A percentile compares a stretch with the other conserved stretches of the same genome.
Conservation (phyloP, 1,140 invertebrate species). For the Dysdera silvatica region DNA sequence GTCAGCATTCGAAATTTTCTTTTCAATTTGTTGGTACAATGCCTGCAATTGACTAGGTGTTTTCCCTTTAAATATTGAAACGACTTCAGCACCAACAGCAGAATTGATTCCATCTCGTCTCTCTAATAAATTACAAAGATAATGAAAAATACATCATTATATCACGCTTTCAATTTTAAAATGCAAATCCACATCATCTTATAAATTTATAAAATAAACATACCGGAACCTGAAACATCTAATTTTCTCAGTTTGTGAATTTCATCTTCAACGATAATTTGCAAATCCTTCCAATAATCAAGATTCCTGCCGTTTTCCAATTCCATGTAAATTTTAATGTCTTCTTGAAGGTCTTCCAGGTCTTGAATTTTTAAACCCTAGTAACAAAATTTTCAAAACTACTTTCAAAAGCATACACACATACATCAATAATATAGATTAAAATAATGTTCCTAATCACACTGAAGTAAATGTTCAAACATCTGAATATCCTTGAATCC, state of each 20-base stretch:
- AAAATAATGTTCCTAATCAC: too few species aligned
- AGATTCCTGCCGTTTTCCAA: slow-evolving; percentile 67
- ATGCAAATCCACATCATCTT: not conserved
- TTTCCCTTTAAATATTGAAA: slow-evolving; percentile 87
- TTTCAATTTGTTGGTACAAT: slow-evolving; percentile 76
- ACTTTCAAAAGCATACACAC: too few species aligned
- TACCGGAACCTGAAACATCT: not conserved
- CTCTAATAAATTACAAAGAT: slow-evolving; percentile 36
- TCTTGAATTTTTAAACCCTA: slow-evolving; percentile 71
- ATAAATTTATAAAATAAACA: not conserved
- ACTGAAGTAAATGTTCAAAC: too few species aligned
- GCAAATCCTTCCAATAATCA: slow-evolving; percentile 95
- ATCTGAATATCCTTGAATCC: too few species aligned
- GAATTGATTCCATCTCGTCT: slow-evolving; percentile 87
- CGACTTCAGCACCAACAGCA: slow-evolving; percentile 82
- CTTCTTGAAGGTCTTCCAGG: slow-evolving; percentile 93
- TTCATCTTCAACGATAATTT: slow-evolving; percentile 92
- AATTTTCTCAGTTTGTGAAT: slow-evolving; percentile 72
- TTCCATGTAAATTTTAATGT: slow-evolving; percentile 71
- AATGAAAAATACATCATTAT: not conserved
- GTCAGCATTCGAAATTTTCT: slow-evolving; percentile 70
- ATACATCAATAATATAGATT: too few species aligned
- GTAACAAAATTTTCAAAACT: not conserved
- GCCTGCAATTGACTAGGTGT: slow-evolving; percentile 73
- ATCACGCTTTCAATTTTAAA: not conserved